Base-by-base conservation (phyloP, 1,140 invertebrate species). In the Caenorhabditis tropicalis region DNA sequence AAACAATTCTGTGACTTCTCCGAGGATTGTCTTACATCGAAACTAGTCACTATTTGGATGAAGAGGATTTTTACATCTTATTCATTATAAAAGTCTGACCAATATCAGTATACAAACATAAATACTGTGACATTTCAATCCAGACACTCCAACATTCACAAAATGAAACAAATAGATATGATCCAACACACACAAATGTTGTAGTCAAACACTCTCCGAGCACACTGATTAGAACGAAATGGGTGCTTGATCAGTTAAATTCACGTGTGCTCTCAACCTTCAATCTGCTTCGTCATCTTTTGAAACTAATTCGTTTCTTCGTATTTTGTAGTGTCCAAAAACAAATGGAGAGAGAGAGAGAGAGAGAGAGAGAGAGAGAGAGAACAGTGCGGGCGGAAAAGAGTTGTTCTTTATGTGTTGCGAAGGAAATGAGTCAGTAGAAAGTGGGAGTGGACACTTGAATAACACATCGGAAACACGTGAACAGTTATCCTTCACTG, bases 261-360 rank as follows among this genome's bases (percentile, higher is more conserved):
- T 56, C 53, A 56, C 53, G 9, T 24, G 24, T n/a, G 19, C 53
- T 27, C 21, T 19, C 19, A 43, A 43, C 39, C 12, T 12, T 5
- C 5, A 43, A 43, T 43, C 24, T 56, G 53, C 24, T 24, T 27
- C 53, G 24, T 56, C 53, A 56, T 27, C 24, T 29, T 15, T n/a
- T 2, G n/a, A n/a, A n/a, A 7, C 21, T n/a, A n/a, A 16, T n/a
- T 16, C 49, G 21, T 2, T 2, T 56, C 53, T 24, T 65, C 58
- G 58, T 65, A 65, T 65, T 65, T 65, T 56, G 53, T 56, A 56
- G 53, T 56, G 53, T 56, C 53, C 53, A 56, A n/a, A 51, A n/a
- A n/a, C 6, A 43, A 6, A 12, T 43, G 5, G 39, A 43, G 39
- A 43, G 29, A 19, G 5, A 15, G 21, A 56, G 29, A 27, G 24